Evolutionary conservation across 2,888 invertebrate genomes (phyloP).

Genomic region (Ormyrus labotus): DNA sequence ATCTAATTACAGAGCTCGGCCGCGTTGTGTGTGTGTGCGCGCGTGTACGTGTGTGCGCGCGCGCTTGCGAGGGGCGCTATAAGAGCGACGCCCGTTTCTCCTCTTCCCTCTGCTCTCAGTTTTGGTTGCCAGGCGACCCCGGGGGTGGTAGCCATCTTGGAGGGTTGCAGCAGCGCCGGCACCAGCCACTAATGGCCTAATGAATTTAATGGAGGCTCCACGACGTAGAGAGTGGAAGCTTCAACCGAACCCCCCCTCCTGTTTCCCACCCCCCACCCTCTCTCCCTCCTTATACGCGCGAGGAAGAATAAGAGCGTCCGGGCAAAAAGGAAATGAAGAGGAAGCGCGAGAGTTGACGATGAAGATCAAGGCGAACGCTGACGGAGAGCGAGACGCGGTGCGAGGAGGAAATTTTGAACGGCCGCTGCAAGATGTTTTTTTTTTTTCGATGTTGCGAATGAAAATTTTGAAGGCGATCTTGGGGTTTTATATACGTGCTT

Average conservation of each 20-base stretch:
- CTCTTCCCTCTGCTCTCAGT: slow-evolving; percentile 38
- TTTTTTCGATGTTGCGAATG: too few species aligned
- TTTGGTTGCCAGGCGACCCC: slow-evolving; percentile 73
- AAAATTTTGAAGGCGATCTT: too few species aligned
- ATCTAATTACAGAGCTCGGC: slow-evolving; percentile 72
- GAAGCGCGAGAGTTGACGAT: slow-evolving; percentile 40
- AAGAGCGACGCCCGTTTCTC: slow-evolving; percentile 28
- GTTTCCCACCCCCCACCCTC: background rate
- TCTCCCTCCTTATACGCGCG: slow-evolving; percentile 25
- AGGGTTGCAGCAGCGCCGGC: slow-evolving; percentile 69
- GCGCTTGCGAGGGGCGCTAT: too few species aligned
- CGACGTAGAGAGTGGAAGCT: slow-evolving; percentile 45
- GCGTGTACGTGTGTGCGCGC: too few species aligned
- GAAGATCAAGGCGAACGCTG: slow-evolving; percentile 16
- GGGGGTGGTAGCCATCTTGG: slow-evolving; percentile 74
- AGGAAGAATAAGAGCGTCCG: background rate
- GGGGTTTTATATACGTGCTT: too few species aligned
- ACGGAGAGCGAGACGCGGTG: background rate
- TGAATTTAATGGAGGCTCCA: slow-evolving; percentile 76
- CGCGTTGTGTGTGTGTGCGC: background rate
- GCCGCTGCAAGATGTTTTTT: background rate
- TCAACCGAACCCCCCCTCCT: background rate
- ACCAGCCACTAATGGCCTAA: slow-evolving; percentile 75
- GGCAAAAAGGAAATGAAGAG: slow-evolving; percentile 27
- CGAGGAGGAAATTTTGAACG: background rate